phyloP scores from a whole-genome alignment of 2,888 invertebrate genomes.

The Eristalinus aeneus region DNA sequence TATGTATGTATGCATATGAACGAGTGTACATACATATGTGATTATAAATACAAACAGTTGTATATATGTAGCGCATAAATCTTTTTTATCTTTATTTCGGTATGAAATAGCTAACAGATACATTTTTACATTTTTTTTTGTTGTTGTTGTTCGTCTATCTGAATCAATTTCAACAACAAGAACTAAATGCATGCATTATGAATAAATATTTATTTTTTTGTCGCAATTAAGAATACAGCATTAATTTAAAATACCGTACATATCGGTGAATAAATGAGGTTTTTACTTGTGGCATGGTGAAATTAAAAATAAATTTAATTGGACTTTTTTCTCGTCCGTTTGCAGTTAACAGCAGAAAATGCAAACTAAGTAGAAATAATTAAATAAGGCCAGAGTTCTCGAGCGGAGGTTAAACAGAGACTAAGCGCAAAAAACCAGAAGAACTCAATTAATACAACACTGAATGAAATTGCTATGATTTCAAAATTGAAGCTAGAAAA shows the following conservation, averaged over 20 bases:
- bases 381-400: not conserved
- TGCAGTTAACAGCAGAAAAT: not conserved
- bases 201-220: not conserved
- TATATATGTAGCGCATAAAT: not conserved
- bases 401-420: no score
- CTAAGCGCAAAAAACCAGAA: not conserved
- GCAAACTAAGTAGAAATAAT: not conserved
- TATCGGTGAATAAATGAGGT: not conserved
- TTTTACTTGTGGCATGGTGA: not conserved
- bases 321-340: not conserved
- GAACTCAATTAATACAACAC: not conserved
- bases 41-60: slow-evolving; percentile 22
- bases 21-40: not conserved
- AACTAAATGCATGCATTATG: no score
- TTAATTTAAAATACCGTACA: not conserved
- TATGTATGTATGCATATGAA: no score
- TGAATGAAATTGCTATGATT: slow-evolving; percentile 13
- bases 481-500: not conserved
- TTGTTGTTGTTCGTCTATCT: not conserved
- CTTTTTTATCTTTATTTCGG: slow-evolving; percentile 14
- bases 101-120: slow-evolving; percentile 24
- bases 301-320: slow-evolving; percentile 3
- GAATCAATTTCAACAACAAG: slow-evolving; percentile 16
- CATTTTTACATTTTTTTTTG: slow-evolving; percentile 32
- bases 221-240: not conserved